phyloP scores from a whole-genome alignment of 1,140 invertebrate species.

The Aplysia californica region DNA sequence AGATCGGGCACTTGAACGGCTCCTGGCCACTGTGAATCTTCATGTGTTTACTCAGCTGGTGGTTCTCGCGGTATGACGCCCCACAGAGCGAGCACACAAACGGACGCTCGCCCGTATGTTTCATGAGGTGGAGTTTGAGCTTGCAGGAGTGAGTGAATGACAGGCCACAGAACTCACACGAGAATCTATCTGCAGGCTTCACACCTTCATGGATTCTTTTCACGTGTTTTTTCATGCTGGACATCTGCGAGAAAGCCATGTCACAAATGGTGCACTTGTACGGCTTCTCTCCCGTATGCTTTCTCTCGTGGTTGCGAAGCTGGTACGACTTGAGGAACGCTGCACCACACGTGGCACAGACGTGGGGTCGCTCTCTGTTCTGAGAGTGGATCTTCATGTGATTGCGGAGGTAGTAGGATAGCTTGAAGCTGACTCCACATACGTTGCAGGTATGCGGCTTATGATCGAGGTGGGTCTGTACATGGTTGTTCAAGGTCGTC shows the following conservation, averaged over 20 bases:
- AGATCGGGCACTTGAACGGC: slow-evolving; percentile 25
- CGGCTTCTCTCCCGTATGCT: too few species aligned
- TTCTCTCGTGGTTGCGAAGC: slow-evolving; percentile 31
- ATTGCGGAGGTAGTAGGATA: slow-evolving; percentile 24
- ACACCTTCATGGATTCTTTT: slow-evolving; percentile 3
- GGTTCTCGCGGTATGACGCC: slow-evolving; percentile 12
- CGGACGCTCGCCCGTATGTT: slow-evolving; percentile 28
- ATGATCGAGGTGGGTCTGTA: slow-evolving; percentile 77
- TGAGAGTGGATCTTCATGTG: slow-evolving; percentile 18
- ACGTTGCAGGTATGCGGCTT: slow-evolving; percentile 89
- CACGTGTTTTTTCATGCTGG: slow-evolving; percentile 1
- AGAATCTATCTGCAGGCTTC: slow-evolving; percentile 11
- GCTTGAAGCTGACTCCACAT: slow-evolving; percentile 80
- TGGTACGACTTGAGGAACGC: slow-evolving; percentile 92
- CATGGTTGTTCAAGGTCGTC: slow-evolving; percentile 26
- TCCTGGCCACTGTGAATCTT: slow-evolving; percentile 27
- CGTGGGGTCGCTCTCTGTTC: neutral
- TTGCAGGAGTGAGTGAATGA: slow-evolving; percentile 29
- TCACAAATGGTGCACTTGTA: slow-evolving; percentile 36
- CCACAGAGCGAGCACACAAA: slow-evolving; percentile 18
- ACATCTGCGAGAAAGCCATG: slow-evolving; percentile 12
- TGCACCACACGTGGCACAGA: slow-evolving; percentile 68
- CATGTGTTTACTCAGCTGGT: slow-evolving; percentile 24
- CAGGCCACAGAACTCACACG: slow-evolving; percentile 25
- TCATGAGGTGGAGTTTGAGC: slow-evolving; percentile 23